Evolutionary conservation across 2,113 vertebrate genomes (phyloP).

Genomic region (Pollachius pollachius): DNA sequence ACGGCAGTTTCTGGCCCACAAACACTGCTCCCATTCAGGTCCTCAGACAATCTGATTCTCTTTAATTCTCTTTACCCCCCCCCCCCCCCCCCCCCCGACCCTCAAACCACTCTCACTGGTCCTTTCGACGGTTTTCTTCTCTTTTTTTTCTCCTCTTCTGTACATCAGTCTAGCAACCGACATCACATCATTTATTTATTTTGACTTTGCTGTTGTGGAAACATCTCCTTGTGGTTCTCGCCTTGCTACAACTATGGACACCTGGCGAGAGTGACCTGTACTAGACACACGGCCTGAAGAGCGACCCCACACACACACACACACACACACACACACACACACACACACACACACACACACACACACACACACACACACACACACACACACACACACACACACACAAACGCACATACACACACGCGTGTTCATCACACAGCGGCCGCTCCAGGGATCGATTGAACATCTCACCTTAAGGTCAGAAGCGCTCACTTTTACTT

Average conservation of each 20-base stretch:
- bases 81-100: neutral
- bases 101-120: conserved; percentile 22
- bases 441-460: too few relatives aligned
- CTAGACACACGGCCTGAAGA: neutral
- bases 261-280: conserved; percentile 2
- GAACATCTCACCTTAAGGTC: too few relatives aligned
- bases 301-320: neutral
- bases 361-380: too few relatives aligned
- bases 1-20: conserved; percentile 58
- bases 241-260: conserved; percentile 18
- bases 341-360: too few relatives aligned
- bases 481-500: too few relatives aligned
- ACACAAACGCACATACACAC: too few relatives aligned
- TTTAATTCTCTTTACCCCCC: conserved; percentile 38
- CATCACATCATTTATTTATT: conserved; percentile 36
- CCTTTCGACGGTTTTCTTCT: conserved; percentile 14
- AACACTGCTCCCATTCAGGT: conserved; percentile 75
- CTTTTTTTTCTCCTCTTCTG: conserved; percentile 13
- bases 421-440: too few relatives aligned
- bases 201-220: conserved; percentile 33
- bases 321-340: too few relatives aligned
- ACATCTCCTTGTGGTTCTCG: conserved; percentile 34
- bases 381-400: too few relatives aligned
- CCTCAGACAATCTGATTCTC: conserved; percentile 60
- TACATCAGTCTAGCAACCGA: conserved; percentile 42